Evolutionary conservation across 2,888 invertebrate species (phyloP).

Genomic region (Dolomedes plantarius): DNA sequence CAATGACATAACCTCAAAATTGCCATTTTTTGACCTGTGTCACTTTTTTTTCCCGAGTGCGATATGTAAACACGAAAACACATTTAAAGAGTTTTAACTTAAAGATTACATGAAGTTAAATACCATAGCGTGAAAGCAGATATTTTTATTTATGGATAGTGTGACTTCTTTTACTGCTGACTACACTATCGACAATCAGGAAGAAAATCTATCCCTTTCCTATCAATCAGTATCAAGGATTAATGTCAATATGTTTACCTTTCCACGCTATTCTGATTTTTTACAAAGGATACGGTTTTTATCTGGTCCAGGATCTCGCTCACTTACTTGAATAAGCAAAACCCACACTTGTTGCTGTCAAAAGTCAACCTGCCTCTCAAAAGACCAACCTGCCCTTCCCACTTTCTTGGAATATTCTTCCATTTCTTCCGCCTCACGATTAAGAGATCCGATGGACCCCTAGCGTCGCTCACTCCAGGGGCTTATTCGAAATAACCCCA

Average conservation of each 20-base stretch:
- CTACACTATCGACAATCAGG: not conserved
- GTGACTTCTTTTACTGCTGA: not conserved
- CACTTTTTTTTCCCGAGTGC: too few species aligned
- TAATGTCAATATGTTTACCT: conserved; percentile 8
- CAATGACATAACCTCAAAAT: too few species aligned
- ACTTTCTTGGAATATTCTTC: not conserved
- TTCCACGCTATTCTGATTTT: not conserved
- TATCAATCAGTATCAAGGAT: not conserved
- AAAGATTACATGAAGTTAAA: too few species aligned
- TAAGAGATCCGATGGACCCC: not conserved
- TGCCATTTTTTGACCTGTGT: too few species aligned
- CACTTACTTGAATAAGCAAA: not conserved
- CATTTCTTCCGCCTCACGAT: not conserved
- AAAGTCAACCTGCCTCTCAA: not conserved
- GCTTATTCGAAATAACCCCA: not conserved
- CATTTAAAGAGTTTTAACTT: too few species aligned
- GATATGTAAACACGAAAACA: too few species aligned
- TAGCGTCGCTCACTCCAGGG: not conserved
- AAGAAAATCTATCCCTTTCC: not conserved
- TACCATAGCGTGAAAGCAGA: too few species aligned
- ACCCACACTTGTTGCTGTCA: conserved; percentile 3
- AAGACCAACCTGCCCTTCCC: not conserved
- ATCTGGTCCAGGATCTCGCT: not conserved
- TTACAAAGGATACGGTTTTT: not conserved
- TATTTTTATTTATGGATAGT: too few species aligned